Base-by-base conservation (phyloP, 2,113 vertebrate species). In the Spea bombifrons region DNA sequence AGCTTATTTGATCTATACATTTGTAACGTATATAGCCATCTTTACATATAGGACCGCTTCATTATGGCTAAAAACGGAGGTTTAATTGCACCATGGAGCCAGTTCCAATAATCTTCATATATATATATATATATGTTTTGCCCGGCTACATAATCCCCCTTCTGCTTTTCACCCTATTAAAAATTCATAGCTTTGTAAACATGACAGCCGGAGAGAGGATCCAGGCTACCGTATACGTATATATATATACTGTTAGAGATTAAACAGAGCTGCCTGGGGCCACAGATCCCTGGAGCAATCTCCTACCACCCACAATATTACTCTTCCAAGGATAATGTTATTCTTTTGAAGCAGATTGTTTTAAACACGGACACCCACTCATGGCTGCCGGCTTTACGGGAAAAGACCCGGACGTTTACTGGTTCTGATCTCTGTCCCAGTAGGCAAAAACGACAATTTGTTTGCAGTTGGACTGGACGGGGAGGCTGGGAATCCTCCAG, bases 111-210 rank as follows among this genome's bases (percentile, higher is more conserved):
- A 30, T 30, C 30, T 30, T 30, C 30, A 30, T 30, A 30, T 30
- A 30, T 30, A 30, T 30, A 30, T 30, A 30, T 30, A 53, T 50
- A 45, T 46, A 43, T 71, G 5, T 43, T 55, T 71, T n/a, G 0
- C 50, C 52, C 50, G 46, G 48, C 74, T 46, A 8, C 68, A 9
- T 16, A 70, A 46, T 5, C 43, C 46, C 17, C 55, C 12, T 4
- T 43, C 12, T 53, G 30, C 55, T 52, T 66, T 16, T 52, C 15
- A 16, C 45, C 55, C 66, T 17, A 69, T 69, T 30, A 70, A 69
- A 76, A 16, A 76, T 76, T 76, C 66, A 76, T 61, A 68, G 66
- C 17, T 46, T 15, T 70, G 43, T 70, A 70, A 69, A 69, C 52
- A 46, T 61, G 74, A 75, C 64, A 67, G 15, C 2, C 44, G 65